Conservation (phyloP, 2,888 invertebrate species). For the Malthinus flaveolus region DNA sequence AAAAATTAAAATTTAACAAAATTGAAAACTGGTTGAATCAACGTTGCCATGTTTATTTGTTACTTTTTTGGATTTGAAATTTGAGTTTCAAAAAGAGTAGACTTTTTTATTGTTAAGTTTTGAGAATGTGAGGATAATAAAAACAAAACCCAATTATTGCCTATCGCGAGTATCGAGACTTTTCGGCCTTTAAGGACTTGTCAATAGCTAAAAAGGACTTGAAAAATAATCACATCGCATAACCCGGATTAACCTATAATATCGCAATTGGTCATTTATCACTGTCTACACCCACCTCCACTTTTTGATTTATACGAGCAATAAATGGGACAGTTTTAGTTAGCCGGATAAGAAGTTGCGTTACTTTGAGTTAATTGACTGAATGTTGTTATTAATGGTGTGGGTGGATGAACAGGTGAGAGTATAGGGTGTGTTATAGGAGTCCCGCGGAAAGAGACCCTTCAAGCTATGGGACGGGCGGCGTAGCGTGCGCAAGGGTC, state of each 20-base stretch:
- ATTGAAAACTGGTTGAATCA: no score
- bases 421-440: conserved; percentile 62
- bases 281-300: conserved; percentile 19
- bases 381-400: conserved; percentile 25
- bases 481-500: conserved; percentile 89
- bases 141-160: no score
- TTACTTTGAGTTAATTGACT: conserved; percentile 23
- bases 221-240: neutral
- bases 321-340: conserved; percentile 22
- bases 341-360: conserved; percentile 17
- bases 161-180: no score
- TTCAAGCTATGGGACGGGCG: conserved; percentile 97
- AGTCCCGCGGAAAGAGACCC: conserved; percentile 94
- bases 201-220: neutral
- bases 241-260: conserved; percentile 29
- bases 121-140: no score
- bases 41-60: no score
- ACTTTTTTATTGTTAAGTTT: no score
- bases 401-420: conserved; percentile 30
- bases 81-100: no score
- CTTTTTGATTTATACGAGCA: conserved; percentile 29
- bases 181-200: no score
- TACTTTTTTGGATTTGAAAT: no score
- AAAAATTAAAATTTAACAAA: no score
- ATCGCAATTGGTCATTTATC: conserved; percentile 32